Percentiles rank a stretch among this genome's conserved stretches.
Evolutionary conservation across 2,888 invertebrate species (phyloP).

Genomic region (Drosophila neonasuta): DNA sequence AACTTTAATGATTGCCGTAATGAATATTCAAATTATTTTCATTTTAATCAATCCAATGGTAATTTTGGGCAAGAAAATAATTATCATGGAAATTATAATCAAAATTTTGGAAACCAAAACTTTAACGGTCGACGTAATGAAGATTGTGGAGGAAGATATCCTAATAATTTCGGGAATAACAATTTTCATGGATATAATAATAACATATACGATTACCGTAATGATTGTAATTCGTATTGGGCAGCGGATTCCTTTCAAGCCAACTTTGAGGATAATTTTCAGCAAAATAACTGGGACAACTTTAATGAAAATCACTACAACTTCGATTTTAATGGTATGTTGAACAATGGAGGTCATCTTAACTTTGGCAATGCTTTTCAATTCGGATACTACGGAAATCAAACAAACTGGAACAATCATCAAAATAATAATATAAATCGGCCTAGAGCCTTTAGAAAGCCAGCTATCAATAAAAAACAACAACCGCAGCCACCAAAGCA

Average conservation of each 20-base stretch:
- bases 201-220: not conserved
- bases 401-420: slow-evolving; percentile 3
- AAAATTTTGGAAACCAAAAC: slow-evolving; percentile 12
- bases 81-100: slow-evolving; percentile 1
- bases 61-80: not conserved
- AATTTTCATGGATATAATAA: not conserved
- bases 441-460: not conserved
- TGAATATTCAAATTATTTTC: too few species aligned
- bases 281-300: not conserved
- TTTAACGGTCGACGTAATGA: not conserved
- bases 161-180: not conserved
- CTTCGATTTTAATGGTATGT: slow-evolving; percentile 18
- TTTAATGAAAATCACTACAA: slow-evolving; percentile 7
- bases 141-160: not conserved
- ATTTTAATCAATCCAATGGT: too few species aligned
- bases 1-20: too few species aligned
- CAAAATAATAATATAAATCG: not conserved
- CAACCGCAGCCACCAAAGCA: slow-evolving; percentile 4
- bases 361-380: not conserved
- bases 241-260: not conserved
- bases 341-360: not conserved
- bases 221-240: not conserved
- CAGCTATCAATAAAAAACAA: not conserved
- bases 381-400: not conserved
- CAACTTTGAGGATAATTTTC: slow-evolving; percentile 3